Evolutionary conservation across 1,140 invertebrate species (phyloP).

Genomic region (Wiebesia pumilae): DNA sequence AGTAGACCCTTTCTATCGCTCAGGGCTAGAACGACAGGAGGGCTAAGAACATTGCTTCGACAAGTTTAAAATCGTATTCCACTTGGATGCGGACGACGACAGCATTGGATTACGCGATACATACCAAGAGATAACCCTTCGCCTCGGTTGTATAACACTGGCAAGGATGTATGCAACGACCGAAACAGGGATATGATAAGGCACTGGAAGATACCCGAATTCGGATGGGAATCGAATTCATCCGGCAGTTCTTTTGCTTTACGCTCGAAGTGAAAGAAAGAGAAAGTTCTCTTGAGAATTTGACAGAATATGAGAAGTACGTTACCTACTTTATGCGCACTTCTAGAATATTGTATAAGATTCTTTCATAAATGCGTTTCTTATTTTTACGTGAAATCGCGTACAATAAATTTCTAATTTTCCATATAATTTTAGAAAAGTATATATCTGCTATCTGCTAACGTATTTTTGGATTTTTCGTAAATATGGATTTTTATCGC

Average conservation of each 20-base stretch:
- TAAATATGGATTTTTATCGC: too few species aligned
- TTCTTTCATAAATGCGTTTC: background rate
- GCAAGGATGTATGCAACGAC: background rate
- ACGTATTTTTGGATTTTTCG: too few species aligned
- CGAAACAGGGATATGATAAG: background rate
- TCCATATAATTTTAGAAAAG: background rate
- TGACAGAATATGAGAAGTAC: background rate
- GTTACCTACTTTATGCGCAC: background rate
- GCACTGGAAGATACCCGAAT: background rate
- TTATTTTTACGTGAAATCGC: background rate
- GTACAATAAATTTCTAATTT: background rate
- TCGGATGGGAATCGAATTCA: slow-evolving; percentile 34
- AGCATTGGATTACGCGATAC: background rate
- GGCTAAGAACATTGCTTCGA: background rate
- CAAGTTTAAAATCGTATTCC: slow-evolving; percentile 46
- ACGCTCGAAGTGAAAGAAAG: background rate
- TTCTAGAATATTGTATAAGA: slow-evolving; percentile 7
- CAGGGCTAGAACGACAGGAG: too few species aligned
- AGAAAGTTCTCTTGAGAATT: slow-evolving; percentile 23
- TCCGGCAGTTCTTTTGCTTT: background rate
- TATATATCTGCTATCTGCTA: background rate
- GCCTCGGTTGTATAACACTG: background rate
- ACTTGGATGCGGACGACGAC: background rate
- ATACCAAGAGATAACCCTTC: background rate
- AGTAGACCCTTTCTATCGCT: background rate